These are phyloP conservation scores for Oreohelix idahoensis DNA, from an alignment of 1,140 invertebrate genomes.

Conservation along the genomic window DNA sequence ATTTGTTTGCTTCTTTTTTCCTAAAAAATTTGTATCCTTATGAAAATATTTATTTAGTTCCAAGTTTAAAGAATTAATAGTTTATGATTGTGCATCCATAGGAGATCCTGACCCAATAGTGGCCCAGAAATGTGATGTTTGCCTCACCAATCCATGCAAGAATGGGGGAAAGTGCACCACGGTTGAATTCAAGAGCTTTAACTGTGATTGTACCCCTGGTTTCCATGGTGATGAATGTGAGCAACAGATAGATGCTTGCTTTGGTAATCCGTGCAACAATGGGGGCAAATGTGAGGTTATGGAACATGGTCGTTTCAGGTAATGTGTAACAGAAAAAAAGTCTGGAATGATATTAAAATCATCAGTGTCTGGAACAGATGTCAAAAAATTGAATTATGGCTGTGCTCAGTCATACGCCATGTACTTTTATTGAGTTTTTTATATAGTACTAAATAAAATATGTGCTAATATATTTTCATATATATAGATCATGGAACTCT, in stretches of 20 bases:
- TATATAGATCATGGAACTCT: too few species aligned
- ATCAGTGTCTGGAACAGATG: too few species aligned
- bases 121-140: conserved; percentile 85
- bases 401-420: too few species aligned
- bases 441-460: too few species aligned
- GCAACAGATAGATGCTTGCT: conserved; percentile 94
- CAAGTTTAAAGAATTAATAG: background rate
- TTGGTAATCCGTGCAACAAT: conserved; percentile 90
- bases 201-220: conserved; percentile 68
- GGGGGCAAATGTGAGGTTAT: conserved; percentile 83
- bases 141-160: conserved; percentile 86
- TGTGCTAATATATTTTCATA: too few species aligned
- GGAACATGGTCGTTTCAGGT: conserved; percentile 68
- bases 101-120: conserved; percentile 78
- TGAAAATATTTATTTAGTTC: background rate
- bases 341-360: too few species aligned
- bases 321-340: conserved; percentile 10
- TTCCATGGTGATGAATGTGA: conserved; percentile 95
- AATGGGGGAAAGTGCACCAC: conserved; percentile 90
- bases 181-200: conserved; percentile 67
- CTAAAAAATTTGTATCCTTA: too few species aligned
- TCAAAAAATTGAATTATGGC: too few species aligned
- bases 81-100: conserved; percentile 1
- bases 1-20: too few species aligned
- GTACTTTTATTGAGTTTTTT: too few species aligned